phyloP scores from a whole-genome alignment of 2,113 vertebrate genomes.

The Hylia prasina region DNA sequence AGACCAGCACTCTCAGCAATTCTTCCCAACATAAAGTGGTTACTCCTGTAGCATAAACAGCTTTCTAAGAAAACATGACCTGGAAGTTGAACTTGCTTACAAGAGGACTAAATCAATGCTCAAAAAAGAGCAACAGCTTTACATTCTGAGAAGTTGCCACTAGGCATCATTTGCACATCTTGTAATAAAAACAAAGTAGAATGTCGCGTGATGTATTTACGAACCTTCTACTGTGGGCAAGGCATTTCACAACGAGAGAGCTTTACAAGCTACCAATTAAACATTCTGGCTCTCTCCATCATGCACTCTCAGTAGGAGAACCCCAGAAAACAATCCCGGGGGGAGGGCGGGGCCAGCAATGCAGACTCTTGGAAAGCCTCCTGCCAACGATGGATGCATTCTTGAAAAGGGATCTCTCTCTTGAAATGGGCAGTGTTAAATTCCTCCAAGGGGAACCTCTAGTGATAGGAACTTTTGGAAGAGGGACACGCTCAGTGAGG shows the following conservation, averaged over 20 bases:
- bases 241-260: not conserved
- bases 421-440: not conserved
- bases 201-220: not conserved
- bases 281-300: not conserved
- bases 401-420: not conserved
- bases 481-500: not conserved
- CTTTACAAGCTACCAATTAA: not conserved
- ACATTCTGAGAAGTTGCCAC: conserved; percentile 2
- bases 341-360: too few species aligned
- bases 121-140: conserved; percentile 30
- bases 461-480: not conserved
- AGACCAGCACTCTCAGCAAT: not conserved
- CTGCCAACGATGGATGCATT: not conserved
- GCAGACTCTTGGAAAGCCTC: not conserved
- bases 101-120: not conserved
- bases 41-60: conserved; percentile 3
- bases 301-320: not conserved
- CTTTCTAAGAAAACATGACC: conserved; percentile 36
- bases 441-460: not conserved
- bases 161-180: conserved; percentile 17
- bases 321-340: not conserved
- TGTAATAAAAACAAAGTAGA: not conserved
- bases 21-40: conserved; percentile 8
- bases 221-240: not conserved
- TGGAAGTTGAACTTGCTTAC: conserved; percentile 40